Base-by-base conservation (phyloP, 1,140 invertebrate species). In the Nasonia longicornis region DNA sequence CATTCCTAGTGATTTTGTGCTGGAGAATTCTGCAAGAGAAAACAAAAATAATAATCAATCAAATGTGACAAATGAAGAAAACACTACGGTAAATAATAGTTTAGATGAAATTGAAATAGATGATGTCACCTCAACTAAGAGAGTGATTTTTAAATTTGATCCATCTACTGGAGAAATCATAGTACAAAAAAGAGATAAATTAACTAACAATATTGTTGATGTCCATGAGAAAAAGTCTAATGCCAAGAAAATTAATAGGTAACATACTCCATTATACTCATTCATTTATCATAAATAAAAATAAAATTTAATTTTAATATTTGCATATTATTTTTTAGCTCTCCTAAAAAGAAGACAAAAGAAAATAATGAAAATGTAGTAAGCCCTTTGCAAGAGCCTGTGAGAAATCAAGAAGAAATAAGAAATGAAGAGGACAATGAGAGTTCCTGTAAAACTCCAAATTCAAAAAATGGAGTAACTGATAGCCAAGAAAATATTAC, bases 121-220 rank as follows among this genome's bases (percentile, higher is more conserved):
- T 69, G 22, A 84, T 16, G 64, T 84, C 45, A 64, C 66, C 1
- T 45, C 70, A 52, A 83, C 83, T 6, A 80, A 82, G 29, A 72
- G 82, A 22, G 85, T 86, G 14, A 84, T 85, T 78, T 87, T 84
- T 72, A 84, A 82, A 72, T 64, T 86, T 35, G 83, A 87, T 80
- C 81, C 84, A 31, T 63, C 48, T 3, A 85, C 79, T 16, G 82
- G 83, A 12, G 72, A 86, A 72, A 85, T 86, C 78, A 67, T 84
- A 11, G 79, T 86, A 0, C 38, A 83, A n/a, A 84, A 82, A 45
- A 81, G 81, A 66, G 26, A 81, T 7, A 83, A 75, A 29, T 20
- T 42, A 26, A 58, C 52, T 20, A 58, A 58, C 16, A 58, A 58
- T 20, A 58, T 58, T 20, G 16, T 58, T 20, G 52, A 58, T 58